These are phyloP conservation scores for Andrena bicolor DNA, from an alignment of 2,888 invertebrate genomes.

Conservation along the genomic window DNA sequence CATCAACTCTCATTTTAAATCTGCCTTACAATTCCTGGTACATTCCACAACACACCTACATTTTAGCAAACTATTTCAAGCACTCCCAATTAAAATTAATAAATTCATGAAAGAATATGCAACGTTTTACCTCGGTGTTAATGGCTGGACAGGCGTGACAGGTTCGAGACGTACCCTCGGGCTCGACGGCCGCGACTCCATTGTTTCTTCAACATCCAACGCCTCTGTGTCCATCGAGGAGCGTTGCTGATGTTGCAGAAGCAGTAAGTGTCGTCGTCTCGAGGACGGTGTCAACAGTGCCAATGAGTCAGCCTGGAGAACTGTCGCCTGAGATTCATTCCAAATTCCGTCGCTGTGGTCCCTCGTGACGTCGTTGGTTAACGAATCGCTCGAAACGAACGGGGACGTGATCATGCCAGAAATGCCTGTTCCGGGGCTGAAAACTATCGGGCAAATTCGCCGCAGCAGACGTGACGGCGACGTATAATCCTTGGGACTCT, in stretches of 20 bases:
- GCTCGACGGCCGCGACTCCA: constrained; percentile 79
- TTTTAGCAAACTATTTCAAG: neutral
- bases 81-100: neutral
- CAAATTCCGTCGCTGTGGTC: constrained; percentile 95
- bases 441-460: constrained; percentile 64
- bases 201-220: constrained; percentile 87
- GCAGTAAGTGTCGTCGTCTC: constrained; percentile 90
- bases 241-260: constrained; percentile 93
- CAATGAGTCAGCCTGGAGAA: constrained; percentile 90
- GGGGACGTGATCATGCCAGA: constrained; percentile 87
- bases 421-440: constrained; percentile 64
- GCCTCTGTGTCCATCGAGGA: constrained; percentile 95
- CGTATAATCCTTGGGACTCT: constrained; percentile 69
- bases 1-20: too few species aligned
- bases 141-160: constrained; percentile 76
- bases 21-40: too few species aligned
- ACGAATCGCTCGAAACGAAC: constrained; percentile 93
- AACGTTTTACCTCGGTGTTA: constrained; percentile 74
- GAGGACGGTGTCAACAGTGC: constrained; percentile 92
- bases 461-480: constrained; percentile 68
- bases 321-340: constrained; percentile 96
- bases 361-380: constrained; percentile 91
- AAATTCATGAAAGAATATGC: neutral
- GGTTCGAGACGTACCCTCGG: constrained; percentile 81
- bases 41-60: too few species aligned